phyloP scores from a whole-genome alignment of 2,888 invertebrate species.

The Limnephilus marmoratus region DNA sequence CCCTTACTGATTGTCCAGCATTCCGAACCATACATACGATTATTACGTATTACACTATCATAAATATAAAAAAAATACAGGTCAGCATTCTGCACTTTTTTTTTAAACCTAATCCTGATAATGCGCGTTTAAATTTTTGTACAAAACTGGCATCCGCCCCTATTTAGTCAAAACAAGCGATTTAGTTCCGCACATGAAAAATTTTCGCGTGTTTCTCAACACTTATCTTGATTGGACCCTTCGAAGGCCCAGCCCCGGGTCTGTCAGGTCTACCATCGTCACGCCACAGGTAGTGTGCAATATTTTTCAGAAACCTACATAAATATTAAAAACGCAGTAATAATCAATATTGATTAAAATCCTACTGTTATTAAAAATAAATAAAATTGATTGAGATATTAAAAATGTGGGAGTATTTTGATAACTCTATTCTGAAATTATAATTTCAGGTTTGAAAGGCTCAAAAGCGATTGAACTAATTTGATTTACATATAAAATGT shows the following conservation, averaged over 20 bases:
- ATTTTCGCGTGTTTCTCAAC: not conserved
- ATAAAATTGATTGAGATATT: constrained; percentile 33
- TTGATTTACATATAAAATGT: constrained; percentile 44
- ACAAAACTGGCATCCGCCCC: not conserved
- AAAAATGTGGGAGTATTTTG: constrained; percentile 18
- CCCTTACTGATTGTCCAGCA: too few species aligned
- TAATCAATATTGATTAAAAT: constrained; percentile 14
- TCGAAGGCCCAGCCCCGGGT: not conserved
- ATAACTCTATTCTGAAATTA: constrained; percentile 13
- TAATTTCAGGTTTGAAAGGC: constrained; percentile 1
- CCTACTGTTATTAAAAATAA: constrained; percentile 5
- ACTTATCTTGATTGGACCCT: not conserved
- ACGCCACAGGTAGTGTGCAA: not conserved
- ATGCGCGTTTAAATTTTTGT: too few species aligned
- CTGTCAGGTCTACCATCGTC: not conserved
- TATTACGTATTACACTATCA: too few species aligned
- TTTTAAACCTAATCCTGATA: too few species aligned
- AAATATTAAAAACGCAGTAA: not conserved
- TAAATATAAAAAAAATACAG: too few species aligned
- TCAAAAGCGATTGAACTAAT: constrained; percentile 37
- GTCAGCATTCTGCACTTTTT: not conserved
- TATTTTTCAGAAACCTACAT: not conserved
- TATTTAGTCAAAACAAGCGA: not conserved
- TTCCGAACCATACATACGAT: too few species aligned
- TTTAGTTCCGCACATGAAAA: not conserved